phyloP scores from a whole-genome alignment of 1,140 invertebrate species.

The Macrosteles quadrilineatus region DNA sequence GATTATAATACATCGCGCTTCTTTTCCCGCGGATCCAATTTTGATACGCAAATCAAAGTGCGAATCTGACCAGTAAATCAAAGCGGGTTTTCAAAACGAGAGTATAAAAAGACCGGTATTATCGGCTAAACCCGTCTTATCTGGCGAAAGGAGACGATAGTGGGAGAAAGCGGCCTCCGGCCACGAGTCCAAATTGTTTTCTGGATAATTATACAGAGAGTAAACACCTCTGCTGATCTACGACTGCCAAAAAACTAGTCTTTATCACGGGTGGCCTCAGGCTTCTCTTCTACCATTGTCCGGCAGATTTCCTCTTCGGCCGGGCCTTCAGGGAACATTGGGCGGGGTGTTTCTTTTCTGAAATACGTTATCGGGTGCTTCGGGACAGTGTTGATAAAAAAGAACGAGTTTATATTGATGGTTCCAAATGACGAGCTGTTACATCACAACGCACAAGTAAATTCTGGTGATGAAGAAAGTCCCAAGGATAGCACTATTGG shows the following conservation, averaged over 20 bases:
- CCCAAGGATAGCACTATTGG: too few species aligned
- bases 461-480: too few species aligned
- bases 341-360: too few species aligned
- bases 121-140: constrained; percentile 17
- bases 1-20: constrained; percentile 9
- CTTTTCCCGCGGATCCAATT: not conserved
- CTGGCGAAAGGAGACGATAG: constrained; percentile 13
- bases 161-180: not conserved
- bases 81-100: constrained; percentile 15
- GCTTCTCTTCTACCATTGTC: too few species aligned
- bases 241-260: constrained; percentile 10
- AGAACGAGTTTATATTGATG: too few species aligned
- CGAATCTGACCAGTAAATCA: constrained; percentile 23
- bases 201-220: constrained; percentile 18
- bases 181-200: constrained; percentile 9
- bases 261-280: not conserved
- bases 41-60: constrained; percentile 9
- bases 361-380: too few species aligned
- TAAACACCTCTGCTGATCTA: constrained; percentile 16
- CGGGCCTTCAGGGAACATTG: too few species aligned
- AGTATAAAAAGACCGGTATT: constrained; percentile 23
- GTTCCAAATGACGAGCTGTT: too few species aligned
- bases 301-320: too few species aligned
- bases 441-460: too few species aligned
- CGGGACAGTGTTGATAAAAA: too few species aligned